Evolutionary conservation across 2,113 vertebrate genomes (phyloP).

Genomic region (Phainopepla nitens): DNA sequence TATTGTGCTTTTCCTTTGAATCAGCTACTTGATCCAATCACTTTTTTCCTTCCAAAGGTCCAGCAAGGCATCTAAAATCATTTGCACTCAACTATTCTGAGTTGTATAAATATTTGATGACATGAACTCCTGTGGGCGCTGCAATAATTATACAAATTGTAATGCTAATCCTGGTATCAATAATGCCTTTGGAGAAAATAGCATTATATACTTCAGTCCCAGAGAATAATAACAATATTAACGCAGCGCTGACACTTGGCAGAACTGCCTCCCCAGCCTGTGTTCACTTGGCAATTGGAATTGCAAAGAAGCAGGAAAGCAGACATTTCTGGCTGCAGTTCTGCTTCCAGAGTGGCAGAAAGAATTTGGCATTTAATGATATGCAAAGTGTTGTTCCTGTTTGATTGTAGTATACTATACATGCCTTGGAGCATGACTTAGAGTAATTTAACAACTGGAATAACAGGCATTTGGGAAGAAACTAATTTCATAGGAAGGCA

Average conservation of each 20-base stretch:
- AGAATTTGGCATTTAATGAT: slow-evolving; percentile 74
- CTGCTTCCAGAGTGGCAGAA: slow-evolving; percentile 64
- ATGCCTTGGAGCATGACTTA: slow-evolving; percentile 75
- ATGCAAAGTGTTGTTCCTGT: slow-evolving; percentile 68
- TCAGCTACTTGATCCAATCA: neutral
- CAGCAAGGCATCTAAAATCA: slow-evolving; percentile 15
- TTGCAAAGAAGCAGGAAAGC: slow-evolving; percentile 56
- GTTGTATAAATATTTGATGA: slow-evolving; percentile 71
- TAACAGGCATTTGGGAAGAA: slow-evolving; percentile 77
- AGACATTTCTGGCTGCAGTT: slow-evolving; percentile 57
- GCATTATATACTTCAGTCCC: slow-evolving; percentile 52
- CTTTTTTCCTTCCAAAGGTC: neutral
- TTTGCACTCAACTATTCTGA: neutral
- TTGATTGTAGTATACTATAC: slow-evolving; percentile 72
- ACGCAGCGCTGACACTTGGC: slow-evolving; percentile 59
- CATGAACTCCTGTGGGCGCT: slow-evolving; percentile 34
- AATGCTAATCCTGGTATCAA: slow-evolving; percentile 58
- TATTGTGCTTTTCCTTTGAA: neutral
- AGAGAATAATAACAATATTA: slow-evolving; percentile 71
- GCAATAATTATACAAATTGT: slow-evolving; percentile 68
- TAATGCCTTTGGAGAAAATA: slow-evolving; percentile 65
- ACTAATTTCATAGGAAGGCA: slow-evolving; percentile 71
- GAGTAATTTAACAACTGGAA: slow-evolving; percentile 80
- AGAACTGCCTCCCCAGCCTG: slow-evolving; percentile 37
- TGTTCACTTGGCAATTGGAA: slow-evolving; percentile 66